Percentiles rank a stretch among this genome's conserved stretches.
Conservation (phyloP, 2,797 vertebrate genomes). For the Danio tinwini region DNA sequence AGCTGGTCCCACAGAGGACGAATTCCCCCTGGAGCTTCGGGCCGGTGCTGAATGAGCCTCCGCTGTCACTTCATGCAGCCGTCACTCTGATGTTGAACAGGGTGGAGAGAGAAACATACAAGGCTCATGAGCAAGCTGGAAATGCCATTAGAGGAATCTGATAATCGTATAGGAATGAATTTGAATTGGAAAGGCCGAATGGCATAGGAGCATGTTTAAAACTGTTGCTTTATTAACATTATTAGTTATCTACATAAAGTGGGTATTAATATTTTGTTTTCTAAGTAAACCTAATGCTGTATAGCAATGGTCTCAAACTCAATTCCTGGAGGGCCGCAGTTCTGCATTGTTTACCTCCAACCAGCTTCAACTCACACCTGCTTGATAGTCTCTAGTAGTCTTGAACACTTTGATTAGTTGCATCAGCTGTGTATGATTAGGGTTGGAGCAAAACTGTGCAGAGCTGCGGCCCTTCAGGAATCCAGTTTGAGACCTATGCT, state of each 20-base stretch:
- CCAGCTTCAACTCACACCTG: too few species aligned
- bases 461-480: too few species aligned
- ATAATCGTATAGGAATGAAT: constrained; percentile 6
- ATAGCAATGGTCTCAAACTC: too few species aligned
- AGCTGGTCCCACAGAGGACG: constrained; percentile 67
- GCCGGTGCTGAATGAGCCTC: constrained; percentile 49
- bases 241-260: neutral
- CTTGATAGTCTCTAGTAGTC: too few species aligned
- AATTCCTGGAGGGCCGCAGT: too few species aligned
- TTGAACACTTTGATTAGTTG: too few species aligned
- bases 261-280: too few species aligned
- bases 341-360: too few species aligned
- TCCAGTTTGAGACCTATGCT: too few species aligned
- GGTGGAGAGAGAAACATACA: constrained; percentile 50
- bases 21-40: constrained; percentile 66
- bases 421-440: too few species aligned
- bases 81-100: constrained; percentile 66
- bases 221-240: neutral
- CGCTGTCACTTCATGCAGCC: constrained; percentile 66
- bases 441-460: too few species aligned
- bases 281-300: too few species aligned
- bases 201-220: neutral
- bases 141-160: constrained; percentile 6
- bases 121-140: neutral
- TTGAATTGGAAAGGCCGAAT: neutral